Percentiles rank a stretch among this genome's conserved stretches.
phyloP scores from a whole-genome alignment of 2,888 invertebrate genomes.

The Drosophila flavopinicola region DNA sequence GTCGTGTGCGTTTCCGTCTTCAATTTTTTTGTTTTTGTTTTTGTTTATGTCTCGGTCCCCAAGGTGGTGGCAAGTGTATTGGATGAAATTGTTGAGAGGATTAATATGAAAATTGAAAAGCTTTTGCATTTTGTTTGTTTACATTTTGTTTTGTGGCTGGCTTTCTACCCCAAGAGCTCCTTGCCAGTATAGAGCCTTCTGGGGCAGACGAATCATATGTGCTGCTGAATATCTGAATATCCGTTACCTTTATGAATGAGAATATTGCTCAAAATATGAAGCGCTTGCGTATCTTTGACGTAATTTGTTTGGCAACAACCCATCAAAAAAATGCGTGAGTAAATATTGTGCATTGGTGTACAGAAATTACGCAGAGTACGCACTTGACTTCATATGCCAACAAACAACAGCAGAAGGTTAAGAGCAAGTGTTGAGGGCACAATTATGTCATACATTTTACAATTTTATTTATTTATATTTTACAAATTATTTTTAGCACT shows the following conservation, averaged over 20 bases:
- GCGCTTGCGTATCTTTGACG: conserved; percentile 9
- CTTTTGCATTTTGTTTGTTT: conserved; percentile 63
- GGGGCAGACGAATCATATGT: background rate
- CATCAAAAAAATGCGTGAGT: conserved; percentile 25
- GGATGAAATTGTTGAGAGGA: conserved; percentile 63
- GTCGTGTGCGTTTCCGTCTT: conserved; percentile 13
- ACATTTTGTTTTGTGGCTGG: conserved; percentile 33
- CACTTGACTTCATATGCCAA: conserved; percentile 30
- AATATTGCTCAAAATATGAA: conserved; percentile 28
- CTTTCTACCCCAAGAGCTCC: background rate
- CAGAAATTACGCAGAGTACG: background rate
- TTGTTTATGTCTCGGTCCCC: conserved; percentile 18
- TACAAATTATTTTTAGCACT: too few species aligned
- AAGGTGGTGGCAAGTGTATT: conserved; percentile 44
- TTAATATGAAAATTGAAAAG: conserved; percentile 65
- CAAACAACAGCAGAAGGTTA: conserved; percentile 17
- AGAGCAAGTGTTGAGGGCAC: too few species aligned
- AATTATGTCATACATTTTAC: too few species aligned
- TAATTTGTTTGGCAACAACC: conserved; percentile 48
- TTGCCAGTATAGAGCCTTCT: conserved; percentile 12
- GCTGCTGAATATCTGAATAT: conserved; percentile 12
- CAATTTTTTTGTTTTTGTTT: background rate
- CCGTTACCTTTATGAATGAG: conserved; percentile 34
- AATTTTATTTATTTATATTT: too few species aligned
- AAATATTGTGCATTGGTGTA: conserved; percentile 25